Evolutionary conservation across 2,113 vertebrate genomes (phyloP), one percentile per base, ranked within the genome.

Genomic region (Mustela lutreola): DNA sequence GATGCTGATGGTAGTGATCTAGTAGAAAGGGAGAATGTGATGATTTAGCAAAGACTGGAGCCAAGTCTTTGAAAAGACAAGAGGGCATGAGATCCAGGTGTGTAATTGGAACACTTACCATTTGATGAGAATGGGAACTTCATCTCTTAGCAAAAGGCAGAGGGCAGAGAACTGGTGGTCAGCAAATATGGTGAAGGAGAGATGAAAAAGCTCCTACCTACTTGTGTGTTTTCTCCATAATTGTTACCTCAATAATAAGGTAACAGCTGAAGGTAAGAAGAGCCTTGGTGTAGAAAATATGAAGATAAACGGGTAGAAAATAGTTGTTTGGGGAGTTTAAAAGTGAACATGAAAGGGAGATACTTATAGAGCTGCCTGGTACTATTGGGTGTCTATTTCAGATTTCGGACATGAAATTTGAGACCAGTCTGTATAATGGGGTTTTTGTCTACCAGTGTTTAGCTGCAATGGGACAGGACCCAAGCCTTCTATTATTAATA

Each of bases 161-260:
- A 82, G 24, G 11, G 14, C 26, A 53, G 89, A 94, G 26, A 80
- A 82, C 2, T 73, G 81, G 15, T 86, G n/a, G 22, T 7, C 53
- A 67, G 90, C 75, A 71, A n/a, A 48, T 18, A 79, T 8, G 11
- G 28, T 11, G 31, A 11, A 31, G 19, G 31, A 33, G 16, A 58
- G 39, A 53, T 42, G 28, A 84, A 14, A 89, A 94, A 60, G 0
- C 26, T 60, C 36, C 45, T 12, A 31, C 39, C 1, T 62, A 36
- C 70, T 36, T 70, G 33, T 19, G 84, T 56, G 1, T 67, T 78
- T 84, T 92, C 89, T 96, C 76, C 94, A 14, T 89, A 89, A 76
- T 26, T 56, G 53, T 56, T 56, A 56, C 53, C 85, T 96, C 76
- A 95, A 14, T 89, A 89, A 76, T 26, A 31, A 85, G 67, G 45